Conservation (phyloP, 2,113 vertebrate genomes). For the Stegastes partitus region DNA sequence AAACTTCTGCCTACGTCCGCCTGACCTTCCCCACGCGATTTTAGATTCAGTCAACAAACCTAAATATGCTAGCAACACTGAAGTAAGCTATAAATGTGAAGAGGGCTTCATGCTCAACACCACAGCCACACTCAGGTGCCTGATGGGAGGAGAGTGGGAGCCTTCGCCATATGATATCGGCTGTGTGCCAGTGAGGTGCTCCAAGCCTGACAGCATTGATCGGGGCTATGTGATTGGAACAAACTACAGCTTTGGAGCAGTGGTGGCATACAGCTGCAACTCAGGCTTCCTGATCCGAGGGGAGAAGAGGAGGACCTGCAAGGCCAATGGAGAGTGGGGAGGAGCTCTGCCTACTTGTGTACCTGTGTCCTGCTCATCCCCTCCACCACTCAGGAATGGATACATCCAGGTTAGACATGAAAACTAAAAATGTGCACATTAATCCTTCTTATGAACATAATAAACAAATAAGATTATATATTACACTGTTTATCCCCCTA, state of each 20-base stretch:
- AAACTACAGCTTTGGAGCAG: conserved; percentile 95
- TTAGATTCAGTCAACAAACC: conserved; percentile 92
- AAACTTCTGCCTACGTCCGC: conserved; percentile 94
- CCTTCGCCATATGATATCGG: conserved; percentile 90
- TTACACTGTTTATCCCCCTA: conserved; percentile 19
- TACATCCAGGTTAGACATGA: conserved; percentile 88
- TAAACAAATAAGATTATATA: background rate
- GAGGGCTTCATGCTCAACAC: conserved; percentile 96
- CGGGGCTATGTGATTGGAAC: conserved; percentile 92
- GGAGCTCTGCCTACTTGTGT: conserved; percentile 90
- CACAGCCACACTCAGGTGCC: conserved; percentile 90
- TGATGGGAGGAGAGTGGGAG: conserved; percentile 93
- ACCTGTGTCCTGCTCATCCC: conserved; percentile 90
- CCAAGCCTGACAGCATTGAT: conserved; percentile 88
- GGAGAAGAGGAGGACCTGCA: conserved; percentile 94
- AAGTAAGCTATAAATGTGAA: conserved; percentile 95
- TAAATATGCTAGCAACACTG: conserved; percentile 89
- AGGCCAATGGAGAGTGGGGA: conserved; percentile 94
- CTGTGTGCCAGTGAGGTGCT: conserved; percentile 94
- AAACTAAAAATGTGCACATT: background rate
- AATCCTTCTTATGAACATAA: background rate
- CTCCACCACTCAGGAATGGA: conserved; percentile 89
- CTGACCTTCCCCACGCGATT: conserved; percentile 89
- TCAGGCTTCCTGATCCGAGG: conserved; percentile 94
- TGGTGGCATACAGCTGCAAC: conserved; percentile 96